Conservation (phyloP, 1,140 invertebrate genomes). For the Helicoverpa armigera region DNA sequence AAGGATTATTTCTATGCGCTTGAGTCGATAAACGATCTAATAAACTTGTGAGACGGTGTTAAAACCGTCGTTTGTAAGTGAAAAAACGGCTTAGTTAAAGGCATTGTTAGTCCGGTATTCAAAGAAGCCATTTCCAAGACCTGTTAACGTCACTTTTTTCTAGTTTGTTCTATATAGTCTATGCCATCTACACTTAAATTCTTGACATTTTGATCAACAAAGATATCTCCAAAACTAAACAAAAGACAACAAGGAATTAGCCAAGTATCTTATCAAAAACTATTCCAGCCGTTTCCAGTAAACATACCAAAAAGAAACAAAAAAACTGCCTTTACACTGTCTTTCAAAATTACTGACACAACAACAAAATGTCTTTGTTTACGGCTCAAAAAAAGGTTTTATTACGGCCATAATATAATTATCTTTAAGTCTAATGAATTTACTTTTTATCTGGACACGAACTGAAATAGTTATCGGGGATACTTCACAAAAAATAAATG, state of each 20-base stretch:
- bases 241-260: neutral
- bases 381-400: constrained; percentile 22
- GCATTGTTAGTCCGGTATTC: neutral
- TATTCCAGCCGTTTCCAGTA: neutral
- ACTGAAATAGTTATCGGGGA: constrained; percentile 38
- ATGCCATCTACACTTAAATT: neutral
- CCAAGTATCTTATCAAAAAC: neutral
- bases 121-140: neutral
- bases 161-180: too few relatives aligned
- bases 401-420: constrained; percentile 25
- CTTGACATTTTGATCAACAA: neutral
- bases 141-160: neutral
- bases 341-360: neutral
- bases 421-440: constrained; percentile 41
- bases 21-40: constrained; percentile 15
- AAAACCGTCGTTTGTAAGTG: neutral
- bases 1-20: constrained; percentile 31
- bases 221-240: neutral
- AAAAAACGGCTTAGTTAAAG: neutral
- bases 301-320: neutral
- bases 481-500: constrained; percentile 25
- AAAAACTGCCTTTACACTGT: neutral
- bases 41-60: neutral
- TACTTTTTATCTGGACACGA: constrained; percentile 26
- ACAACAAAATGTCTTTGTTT: constrained; percentile 39